Evolutionary conservation across 2,888 invertebrate genomes (phyloP).

Genomic region (Neoitamus cyanurus): DNA sequence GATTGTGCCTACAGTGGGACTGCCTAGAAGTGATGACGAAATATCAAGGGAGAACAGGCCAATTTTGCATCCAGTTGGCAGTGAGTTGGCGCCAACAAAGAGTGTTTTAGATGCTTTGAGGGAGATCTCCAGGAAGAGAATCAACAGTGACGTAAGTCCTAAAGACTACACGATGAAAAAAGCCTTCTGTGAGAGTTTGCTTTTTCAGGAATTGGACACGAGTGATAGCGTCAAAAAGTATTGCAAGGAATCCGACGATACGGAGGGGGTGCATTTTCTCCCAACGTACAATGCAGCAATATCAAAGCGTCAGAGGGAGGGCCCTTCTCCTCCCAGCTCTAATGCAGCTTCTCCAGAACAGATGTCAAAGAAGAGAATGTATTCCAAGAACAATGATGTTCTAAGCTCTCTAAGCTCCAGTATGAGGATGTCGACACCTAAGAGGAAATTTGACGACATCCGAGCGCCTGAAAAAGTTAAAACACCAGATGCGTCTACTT

Average conservation of each 20-base stretch:
- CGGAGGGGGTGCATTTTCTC: neutral
- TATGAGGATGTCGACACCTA: conserved; percentile 54
- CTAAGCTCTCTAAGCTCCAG: conserved; percentile 65
- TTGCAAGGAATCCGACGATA: conserved; percentile 58
- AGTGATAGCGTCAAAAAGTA: conserved; percentile 60
- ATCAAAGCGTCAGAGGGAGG: conserved; percentile 51
- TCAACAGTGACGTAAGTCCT: conserved; percentile 67
- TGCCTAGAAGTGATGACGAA: conserved; percentile 60
- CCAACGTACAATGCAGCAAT: conserved; percentile 31
- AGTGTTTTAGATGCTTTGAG: conserved; percentile 70
- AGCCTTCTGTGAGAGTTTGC: neutral
- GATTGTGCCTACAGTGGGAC: conserved; percentile 55
- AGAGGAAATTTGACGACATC: conserved; percentile 49
- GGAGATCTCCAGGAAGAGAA: conserved; percentile 70
- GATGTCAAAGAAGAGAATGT: conserved; percentile 60
- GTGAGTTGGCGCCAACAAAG: conserved; percentile 65
- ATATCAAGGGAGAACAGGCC: conserved; percentile 62
- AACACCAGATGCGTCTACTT: neutral
- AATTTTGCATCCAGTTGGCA: conserved; percentile 62
- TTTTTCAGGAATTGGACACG: conserved; percentile 59
- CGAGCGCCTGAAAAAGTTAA: neutral
- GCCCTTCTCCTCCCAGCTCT: conserved; percentile 48
- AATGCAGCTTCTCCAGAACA: conserved; percentile 59
- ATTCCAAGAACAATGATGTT: conserved; percentile 62
- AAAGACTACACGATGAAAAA: neutral